Evolutionary conservation across 1,140 invertebrate genomes (phyloP).

Genomic region (Lethrus apterus): DNA sequence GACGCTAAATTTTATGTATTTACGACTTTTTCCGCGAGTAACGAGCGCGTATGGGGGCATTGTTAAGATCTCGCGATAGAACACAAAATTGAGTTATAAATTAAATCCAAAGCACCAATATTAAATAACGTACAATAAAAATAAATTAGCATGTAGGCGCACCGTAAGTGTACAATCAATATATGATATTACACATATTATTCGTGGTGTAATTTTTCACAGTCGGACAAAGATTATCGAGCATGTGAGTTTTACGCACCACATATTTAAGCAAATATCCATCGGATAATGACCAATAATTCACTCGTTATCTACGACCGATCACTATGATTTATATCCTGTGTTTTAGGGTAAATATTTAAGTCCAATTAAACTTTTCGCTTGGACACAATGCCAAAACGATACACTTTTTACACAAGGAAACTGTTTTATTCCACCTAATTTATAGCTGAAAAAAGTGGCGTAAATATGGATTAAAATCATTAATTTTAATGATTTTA

Average conservation of each 20-base stretch:
- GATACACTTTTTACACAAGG: too few relatives aligned
- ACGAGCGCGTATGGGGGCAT: background rate
- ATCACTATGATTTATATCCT: constrained; percentile 12
- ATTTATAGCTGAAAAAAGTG: too few relatives aligned
- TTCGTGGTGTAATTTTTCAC: constrained; percentile 8
- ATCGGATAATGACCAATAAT: constrained; percentile 11
- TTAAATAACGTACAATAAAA: constrained; percentile 14
- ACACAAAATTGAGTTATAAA: constrained; percentile 11
- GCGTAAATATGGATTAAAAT: too few relatives aligned
- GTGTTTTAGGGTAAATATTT: constrained; percentile 14
- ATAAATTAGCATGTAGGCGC: constrained; percentile 6
- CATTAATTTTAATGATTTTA: too few relatives aligned
- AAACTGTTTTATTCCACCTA: too few relatives aligned
- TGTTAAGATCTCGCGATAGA: background rate
- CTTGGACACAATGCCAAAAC: background rate
- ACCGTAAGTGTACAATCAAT: constrained; percentile 6
- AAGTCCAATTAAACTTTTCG: constrained; percentile 8
- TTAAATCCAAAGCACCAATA: constrained; percentile 10
- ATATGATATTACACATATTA: constrained; percentile 7
- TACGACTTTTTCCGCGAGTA: constrained; percentile 6
- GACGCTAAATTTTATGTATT: constrained; percentile 1
- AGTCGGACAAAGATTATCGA: background rate
- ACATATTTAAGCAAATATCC: constrained; percentile 12
- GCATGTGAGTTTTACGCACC: constrained; percentile 9
- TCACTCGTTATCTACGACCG: constrained; percentile 11